A percentile compares a stretch with the other conserved stretches of the same genome.
phyloP scores from a whole-genome alignment of 2,888 invertebrate species.

The Fissipunctia ypsillon region DNA sequence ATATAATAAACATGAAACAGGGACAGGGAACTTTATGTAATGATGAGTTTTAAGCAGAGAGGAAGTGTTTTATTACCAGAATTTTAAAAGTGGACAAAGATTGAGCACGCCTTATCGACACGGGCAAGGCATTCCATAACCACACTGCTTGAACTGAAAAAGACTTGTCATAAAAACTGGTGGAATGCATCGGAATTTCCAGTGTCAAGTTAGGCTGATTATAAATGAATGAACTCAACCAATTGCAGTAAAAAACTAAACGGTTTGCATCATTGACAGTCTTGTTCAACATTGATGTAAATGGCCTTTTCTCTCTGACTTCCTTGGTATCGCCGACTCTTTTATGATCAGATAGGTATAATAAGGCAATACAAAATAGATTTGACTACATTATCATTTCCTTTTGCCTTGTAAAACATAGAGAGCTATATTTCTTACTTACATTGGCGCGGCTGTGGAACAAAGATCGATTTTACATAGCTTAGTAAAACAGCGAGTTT shows the following conservation, averaged over 20 bases:
- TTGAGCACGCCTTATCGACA: no score
- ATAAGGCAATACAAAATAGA: neutral
- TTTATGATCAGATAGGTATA: neutral
- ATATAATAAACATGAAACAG: no score
- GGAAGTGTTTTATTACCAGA: no score
- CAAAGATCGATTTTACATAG: conserved; percentile 32
- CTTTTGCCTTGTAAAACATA: conserved; percentile 27
- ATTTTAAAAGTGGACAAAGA: no score
- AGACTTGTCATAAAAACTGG: no score
- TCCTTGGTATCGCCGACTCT: neutral
- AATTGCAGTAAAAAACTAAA: neutral
- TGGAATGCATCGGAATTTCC: no score
- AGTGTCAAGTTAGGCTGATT: no score
- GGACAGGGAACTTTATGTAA: no score
- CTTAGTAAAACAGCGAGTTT: conserved; percentile 26
- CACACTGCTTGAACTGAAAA: no score
- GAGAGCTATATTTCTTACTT: neutral
- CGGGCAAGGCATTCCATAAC: no score
- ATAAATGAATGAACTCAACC: no score
- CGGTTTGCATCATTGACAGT: neutral
- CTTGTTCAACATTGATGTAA: neutral
- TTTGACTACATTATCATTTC: conserved; percentile 34
- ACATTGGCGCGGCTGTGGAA: neutral
- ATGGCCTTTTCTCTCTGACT: neutral
- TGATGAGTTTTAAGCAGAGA: no score